Percentiles rank a stretch among this genome's conserved stretches.
Conservation (phyloP, 1,140 invertebrate species). For the Musca vetustissima region DNA sequence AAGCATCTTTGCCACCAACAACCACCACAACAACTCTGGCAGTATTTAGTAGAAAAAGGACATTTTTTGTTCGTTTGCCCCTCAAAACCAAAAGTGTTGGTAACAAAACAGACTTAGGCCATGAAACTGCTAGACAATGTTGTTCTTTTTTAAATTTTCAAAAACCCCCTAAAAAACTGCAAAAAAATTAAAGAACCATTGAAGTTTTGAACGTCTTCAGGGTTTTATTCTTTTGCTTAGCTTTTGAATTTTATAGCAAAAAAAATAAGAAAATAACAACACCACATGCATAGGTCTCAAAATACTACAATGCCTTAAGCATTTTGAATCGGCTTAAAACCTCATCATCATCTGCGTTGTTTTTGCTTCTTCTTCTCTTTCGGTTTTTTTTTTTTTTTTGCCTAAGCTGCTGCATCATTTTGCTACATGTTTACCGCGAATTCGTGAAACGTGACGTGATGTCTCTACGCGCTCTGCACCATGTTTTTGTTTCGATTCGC, state of each 20-base stretch:
- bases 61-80: slow-evolving; percentile 5
- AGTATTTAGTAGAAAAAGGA: slow-evolving; percentile 5
- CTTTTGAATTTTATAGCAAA: too few species aligned
- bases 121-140: not conserved
- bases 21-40: not conserved
- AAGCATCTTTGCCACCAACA: not conserved
- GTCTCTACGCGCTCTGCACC: slow-evolving; percentile 3
- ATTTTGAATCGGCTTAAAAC: slow-evolving; percentile 8
- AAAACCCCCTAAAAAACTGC: too few species aligned
- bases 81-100: slow-evolving; percentile 17
- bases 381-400: not conserved
- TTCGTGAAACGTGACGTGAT: slow-evolving; percentile 53
- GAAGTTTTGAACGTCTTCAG: slow-evolving; percentile 7
- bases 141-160: not conserved
- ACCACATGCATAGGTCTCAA: too few species aligned
- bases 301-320: not conserved
- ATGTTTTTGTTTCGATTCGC: slow-evolving; percentile 1
- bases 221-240: too few species aligned
- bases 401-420: slow-evolving; percentile 9
- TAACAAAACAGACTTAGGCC: not conserved
- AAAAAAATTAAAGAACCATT: not conserved
- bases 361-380: not conserved
- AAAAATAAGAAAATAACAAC: too few species aligned
- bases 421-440: slow-evolving; percentile 43
- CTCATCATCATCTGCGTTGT: not conserved